phyloP scores from a whole-genome alignment of 53 echinoderm and acorn worm genomes.

The Paracentrotus lividus region DNA sequence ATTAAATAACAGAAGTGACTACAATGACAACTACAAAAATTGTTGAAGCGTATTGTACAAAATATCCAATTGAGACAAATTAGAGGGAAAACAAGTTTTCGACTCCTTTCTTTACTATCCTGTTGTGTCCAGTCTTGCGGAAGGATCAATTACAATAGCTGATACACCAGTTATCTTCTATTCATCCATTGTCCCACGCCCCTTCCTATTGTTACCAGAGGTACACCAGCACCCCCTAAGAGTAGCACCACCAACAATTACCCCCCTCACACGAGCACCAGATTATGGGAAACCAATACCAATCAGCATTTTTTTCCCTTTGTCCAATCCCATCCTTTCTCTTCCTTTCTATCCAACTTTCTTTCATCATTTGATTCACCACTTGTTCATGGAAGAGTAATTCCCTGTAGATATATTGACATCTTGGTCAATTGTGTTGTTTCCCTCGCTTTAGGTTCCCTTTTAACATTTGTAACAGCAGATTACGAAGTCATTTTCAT shows the following conservation, averaged over 20 bases:
- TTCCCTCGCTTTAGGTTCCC: neutral
- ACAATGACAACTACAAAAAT: too few relatives aligned
- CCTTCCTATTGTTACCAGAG: constrained; percentile 22
- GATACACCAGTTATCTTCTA: constrained; percentile 34
- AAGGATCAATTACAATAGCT: constrained; percentile 27
- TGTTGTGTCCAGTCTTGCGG: neutral
- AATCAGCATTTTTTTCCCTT: constrained; percentile 49
- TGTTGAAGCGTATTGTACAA: too few relatives aligned
- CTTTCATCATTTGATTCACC: constrained; percentile 23
- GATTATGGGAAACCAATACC: constrained; percentile 46
- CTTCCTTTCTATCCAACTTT: constrained; percentile 1
- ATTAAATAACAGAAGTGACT: too few relatives aligned
- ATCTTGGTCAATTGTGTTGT: constrained; percentile 27
- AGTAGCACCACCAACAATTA: constrained; percentile 47
- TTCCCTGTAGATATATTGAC: constrained; percentile 26
- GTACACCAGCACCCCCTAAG: constrained; percentile 30
- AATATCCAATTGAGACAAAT: too few relatives aligned
- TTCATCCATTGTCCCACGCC: constrained; percentile 51
- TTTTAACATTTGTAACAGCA: constrained; percentile 14
- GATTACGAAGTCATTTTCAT: constrained; percentile 36
- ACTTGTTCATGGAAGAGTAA: neutral
- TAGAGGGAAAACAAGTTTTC: neutral
- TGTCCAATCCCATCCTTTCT: neutral
- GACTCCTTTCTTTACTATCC: neutral
- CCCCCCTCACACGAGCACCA: constrained; percentile 40